Conservation (phyloP, 2,888 invertebrate species). For the Drosophila longiperda region DNA sequence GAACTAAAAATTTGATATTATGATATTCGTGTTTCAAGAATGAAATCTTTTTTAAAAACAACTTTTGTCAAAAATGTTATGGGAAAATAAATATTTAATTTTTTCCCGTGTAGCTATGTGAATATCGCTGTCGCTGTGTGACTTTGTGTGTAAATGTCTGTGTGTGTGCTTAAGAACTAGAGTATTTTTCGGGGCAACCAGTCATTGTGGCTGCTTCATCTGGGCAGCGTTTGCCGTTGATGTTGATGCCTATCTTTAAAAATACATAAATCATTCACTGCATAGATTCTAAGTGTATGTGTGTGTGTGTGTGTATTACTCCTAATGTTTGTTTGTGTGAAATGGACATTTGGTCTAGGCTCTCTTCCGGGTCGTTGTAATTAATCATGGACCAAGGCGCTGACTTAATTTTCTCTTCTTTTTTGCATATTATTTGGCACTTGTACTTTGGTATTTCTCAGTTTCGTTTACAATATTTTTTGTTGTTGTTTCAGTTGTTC, state of each 20-base stretch:
- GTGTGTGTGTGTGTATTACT: constrained; percentile 1
- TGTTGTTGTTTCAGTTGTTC: constrained; percentile 18
- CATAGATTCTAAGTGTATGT: constrained; percentile 6
- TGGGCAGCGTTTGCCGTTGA: constrained; percentile 73
- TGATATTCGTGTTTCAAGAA: neutral
- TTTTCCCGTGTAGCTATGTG: constrained; percentile 12
- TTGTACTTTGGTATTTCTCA: constrained; percentile 7
- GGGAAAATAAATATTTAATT: neutral
- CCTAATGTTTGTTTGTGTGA: constrained; percentile 2
- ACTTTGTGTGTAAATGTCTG: neutral
- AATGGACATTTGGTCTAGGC: constrained; percentile 53
- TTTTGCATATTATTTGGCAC: constrained; percentile 53
- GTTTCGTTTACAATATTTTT: neutral
- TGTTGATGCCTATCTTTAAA: constrained; percentile 79
- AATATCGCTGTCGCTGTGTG: constrained; percentile 31
- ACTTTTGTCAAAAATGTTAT: neutral
- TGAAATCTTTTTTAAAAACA: neutral
- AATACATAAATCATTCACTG: constrained; percentile 71
- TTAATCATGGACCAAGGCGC: constrained; percentile 75
- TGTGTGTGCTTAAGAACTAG: constrained; percentile 2
- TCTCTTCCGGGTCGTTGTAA: constrained; percentile 55
- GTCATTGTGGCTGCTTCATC: constrained; percentile 72
- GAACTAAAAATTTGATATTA: neutral
- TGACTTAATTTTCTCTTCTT: constrained; percentile 70
- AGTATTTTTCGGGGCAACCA: constrained; percentile 21